Base-by-base conservation (phyloP, 2,888 invertebrate species). In the Dascillus cervinus region DNA sequence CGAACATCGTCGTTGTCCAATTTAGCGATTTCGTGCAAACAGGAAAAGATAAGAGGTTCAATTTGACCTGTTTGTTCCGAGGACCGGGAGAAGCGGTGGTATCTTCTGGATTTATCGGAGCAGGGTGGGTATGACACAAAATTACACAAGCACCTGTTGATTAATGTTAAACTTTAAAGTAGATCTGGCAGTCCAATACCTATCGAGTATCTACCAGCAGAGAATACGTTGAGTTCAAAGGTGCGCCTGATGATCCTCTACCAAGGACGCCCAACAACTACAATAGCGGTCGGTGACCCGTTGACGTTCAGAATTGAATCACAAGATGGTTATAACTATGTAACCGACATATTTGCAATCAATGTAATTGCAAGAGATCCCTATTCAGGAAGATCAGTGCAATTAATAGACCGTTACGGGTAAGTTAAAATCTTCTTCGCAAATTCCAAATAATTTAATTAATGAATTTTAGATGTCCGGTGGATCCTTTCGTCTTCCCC, bases 1-100 rank as follows among this genome's bases (percentile, higher is more conserved):
- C 91, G 36, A 92, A 91, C 56, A 91, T 92, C 43, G 88, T 89
- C 3, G 90, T 91, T 11, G 90, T 92, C 1, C 91, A 92, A 60
- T 91, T 91, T 69, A 89, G 89, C 47, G 90, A 92, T 63, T 85
- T 83, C 55, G 90, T 92, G 1, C 91, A 91, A 67, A 91, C 91
- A 1, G 84, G 87, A 11, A 71, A 84, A 39, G 91, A 92, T 63
- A 90, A 91, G 55, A 74, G 90, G 6, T 92, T 90, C 66, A 92
- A 92, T 61, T 67, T 92, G 41, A 92, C 91, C n/a, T 92, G 91
- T 56, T 72, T 89, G 32, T 89, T 91, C 65, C 75, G 89, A 47
- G 90, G 90, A 13, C 90, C 91, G 1, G 91, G 90, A 11, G 91
- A 92, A 64, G 88, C 91, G 6, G 86, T 92, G 2, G 91, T 92